Evolutionary conservation across 2,888 invertebrate species (phyloP), one percentile per base, ranked within the genome.

Genomic region (Myathropa florea): DNA sequence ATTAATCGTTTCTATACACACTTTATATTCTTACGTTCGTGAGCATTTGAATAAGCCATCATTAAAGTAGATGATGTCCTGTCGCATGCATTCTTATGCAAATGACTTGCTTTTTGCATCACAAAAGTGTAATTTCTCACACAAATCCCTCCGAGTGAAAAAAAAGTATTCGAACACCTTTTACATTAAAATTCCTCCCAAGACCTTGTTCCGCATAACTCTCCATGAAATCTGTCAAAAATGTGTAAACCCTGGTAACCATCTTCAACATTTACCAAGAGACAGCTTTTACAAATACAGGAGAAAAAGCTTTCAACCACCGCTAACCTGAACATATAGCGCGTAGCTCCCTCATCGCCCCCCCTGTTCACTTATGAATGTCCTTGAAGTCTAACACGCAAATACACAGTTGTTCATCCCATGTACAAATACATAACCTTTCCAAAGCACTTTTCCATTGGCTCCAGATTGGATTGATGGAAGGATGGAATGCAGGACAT

Each of bases 341-440:
- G 46, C 18, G 46, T 18, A 46, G 18, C 46, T 7, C 46, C 39
- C 46, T 7, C 46, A 1, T 59, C 72, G 61, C 23, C 64, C 64
- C 64, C 64, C 39, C 30, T n/a, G 26, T 57, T 53, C 30, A 21
- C 55, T 46, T 64, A 36, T 63, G 53, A 36, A 24, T 77, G 82
- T 85, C 85, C 82, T 82, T 85, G 85, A 76, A 65, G 26, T 59
- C 59, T 21, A 60, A 65, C 75, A 76, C 75, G 75, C 75, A 65
- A 18, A 46, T 18, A 46, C 59, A 76, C 59, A 67, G 24, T 26
- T 23, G 3, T 26, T 4, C 12, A 57, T 12, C 57, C 23, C 57
- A 33, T 18, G 46, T 24, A 36, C 36, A 73, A 30, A 60, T 46
- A 60, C 57, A 72, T 68, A 70, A 36, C 55, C 67, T 78, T 76